Evolutionary conservation across 1,140 invertebrate genomes (phyloP), one percentile per base, ranked within the genome.

Genomic region (Hyles euphorbiae): DNA sequence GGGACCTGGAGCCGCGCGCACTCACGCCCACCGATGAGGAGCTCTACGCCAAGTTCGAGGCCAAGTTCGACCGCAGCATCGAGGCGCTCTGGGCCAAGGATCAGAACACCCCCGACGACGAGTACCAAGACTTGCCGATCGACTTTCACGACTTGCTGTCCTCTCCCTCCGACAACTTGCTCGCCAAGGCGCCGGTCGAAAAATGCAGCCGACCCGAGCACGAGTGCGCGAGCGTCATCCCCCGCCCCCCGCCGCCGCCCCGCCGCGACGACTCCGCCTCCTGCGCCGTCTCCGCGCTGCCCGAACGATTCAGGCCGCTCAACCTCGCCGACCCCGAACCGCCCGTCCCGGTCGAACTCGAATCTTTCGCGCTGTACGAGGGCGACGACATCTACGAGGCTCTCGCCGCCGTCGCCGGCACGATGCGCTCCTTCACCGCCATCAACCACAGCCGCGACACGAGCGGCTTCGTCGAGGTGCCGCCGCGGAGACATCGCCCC

Each of bases 31-130:
- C 76, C 58, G 91, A 93, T 70, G 88, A 90, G 60, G 84, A 91
- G 58, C 82, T 91, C 57, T 91, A 93, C 63, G 92, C 92, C 5
- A 90, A 92, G 66, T 90, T 93, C 58, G 90, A 93, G 70, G 93
- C 92, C 6, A 93, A 93, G 72, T 93, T 93, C 75, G 90, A 93
- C 76, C 86, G 91, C 47, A 92, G 90, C 70, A 86, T 93, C n/a
- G 92, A 93, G 72, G 91, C 92, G 34, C 75, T 93, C 44, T 93
- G 92, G 93, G 75, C 81, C 7, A 87, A 81, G 36, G 82, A 88
- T 34, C 81, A 84, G 60, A 87, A 84, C 58, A 87, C 86, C 10
- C 83, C 88, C 2, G 81, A 89, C 45, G 90, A 90, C 53, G 88
- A 91, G 63, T 91, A 90, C 55, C 89, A 91, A 60, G 90, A 92